phyloP scores from a whole-genome alignment of 2,888 invertebrate species.

The Hoplodrina ambigua region DNA sequence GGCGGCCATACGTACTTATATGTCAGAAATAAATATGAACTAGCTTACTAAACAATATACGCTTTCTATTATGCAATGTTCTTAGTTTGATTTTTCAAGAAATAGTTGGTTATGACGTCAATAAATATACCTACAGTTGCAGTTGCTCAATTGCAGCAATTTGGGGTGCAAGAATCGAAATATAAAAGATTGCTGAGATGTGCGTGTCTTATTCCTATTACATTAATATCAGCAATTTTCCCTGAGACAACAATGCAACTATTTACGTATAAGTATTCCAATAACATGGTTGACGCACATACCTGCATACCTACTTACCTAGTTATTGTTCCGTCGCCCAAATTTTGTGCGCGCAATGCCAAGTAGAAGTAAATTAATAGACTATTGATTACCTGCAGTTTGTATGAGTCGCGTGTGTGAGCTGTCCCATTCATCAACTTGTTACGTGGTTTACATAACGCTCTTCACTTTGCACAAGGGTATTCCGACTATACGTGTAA shows the following conservation, averaged over 20 bases:
- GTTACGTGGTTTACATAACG: conserved; percentile 61
- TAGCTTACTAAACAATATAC: conserved; percentile 17
- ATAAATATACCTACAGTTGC: conserved; percentile 28
- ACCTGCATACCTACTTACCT: conserved; percentile 14
- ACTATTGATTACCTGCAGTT: conserved; percentile 38
- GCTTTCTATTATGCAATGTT: conserved; percentile 29
- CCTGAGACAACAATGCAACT: conserved; percentile 1
- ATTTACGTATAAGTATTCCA: conserved; percentile 16
- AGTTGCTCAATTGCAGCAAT: conserved; percentile 47
- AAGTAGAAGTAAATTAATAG: conserved; percentile 38
- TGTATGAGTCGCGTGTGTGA: conserved; percentile 46
- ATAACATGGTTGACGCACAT: conserved; percentile 23
- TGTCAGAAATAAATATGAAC: conserved; percentile 22
- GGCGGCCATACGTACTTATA: conserved; percentile 30
- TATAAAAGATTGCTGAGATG: background rate
- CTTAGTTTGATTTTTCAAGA: conserved; percentile 11
- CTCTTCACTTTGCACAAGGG: conserved; percentile 23
- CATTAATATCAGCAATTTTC: conserved; percentile 51
- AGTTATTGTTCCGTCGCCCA: conserved; percentile 18
- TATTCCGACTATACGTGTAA: conserved; percentile 27
- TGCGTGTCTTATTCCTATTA: conserved; percentile 55
- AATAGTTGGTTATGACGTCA: conserved; percentile 41
- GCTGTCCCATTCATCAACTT: conserved; percentile 61
- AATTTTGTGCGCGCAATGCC: conserved; percentile 27
- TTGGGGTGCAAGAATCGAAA: conserved; percentile 29